A percentile compares a stretch with the other conserved stretches of the same genome.
These are phyloP conservation scores for Corydoras maculifer DNA, from an alignment of 2,113 vertebrate genomes.

Conservation along the genomic window DNA sequence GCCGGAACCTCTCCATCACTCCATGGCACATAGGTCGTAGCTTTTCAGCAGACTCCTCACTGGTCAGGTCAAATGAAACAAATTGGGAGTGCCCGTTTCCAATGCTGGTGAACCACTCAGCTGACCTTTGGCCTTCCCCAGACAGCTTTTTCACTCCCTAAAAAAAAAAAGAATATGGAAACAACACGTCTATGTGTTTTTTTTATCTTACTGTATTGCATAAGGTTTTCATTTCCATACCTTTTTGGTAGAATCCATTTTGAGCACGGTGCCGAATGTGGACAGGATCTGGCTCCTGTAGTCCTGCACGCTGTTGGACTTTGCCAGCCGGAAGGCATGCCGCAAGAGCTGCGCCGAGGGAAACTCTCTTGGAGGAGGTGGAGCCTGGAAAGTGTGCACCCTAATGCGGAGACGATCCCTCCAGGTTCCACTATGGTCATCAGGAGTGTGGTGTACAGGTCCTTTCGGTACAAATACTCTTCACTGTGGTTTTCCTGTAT, in stretches of 20 bases:
- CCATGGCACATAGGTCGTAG: slow-evolving; percentile 15
- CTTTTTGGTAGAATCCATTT: slow-evolving; percentile 36
- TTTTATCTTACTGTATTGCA: too few species aligned
- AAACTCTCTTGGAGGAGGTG: slow-evolving; percentile 24
- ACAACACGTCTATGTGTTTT: too few species aligned
- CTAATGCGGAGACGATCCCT: slow-evolving; percentile 7
- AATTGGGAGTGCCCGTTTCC: slow-evolving; percentile 30
- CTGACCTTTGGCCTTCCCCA: slow-evolving; percentile 16
- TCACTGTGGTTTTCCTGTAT: too few species aligned
- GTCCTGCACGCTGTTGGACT: slow-evolving; percentile 14
- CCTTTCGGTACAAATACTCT: slow-evolving; percentile 24
- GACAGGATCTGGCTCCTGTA: slow-evolving; percentile 27
- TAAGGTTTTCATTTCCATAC: too few species aligned
- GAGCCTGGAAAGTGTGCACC: slow-evolving; percentile 16
- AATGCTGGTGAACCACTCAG: slow-evolving; percentile 30
- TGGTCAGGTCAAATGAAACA: slow-evolving; percentile 27
- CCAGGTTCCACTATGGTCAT: slow-evolving; percentile 18
- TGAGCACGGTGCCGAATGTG: slow-evolving; percentile 26
- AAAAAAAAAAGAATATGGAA: background rate
- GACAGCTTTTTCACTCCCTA: slow-evolving; percentile 13
- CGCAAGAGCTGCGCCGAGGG: slow-evolving; percentile 16
- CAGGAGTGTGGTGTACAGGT: slow-evolving; percentile 33
- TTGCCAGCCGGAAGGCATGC: slow-evolving; percentile 14
- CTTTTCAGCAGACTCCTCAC: slow-evolving; percentile 13
- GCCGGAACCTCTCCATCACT: slow-evolving; percentile 21